A percentile compares a stretch with the other conserved stretches of the same genome.
Evolutionary conservation across 2,888 invertebrate genomes (phyloP).

Genomic region (Andrena praecox): DNA sequence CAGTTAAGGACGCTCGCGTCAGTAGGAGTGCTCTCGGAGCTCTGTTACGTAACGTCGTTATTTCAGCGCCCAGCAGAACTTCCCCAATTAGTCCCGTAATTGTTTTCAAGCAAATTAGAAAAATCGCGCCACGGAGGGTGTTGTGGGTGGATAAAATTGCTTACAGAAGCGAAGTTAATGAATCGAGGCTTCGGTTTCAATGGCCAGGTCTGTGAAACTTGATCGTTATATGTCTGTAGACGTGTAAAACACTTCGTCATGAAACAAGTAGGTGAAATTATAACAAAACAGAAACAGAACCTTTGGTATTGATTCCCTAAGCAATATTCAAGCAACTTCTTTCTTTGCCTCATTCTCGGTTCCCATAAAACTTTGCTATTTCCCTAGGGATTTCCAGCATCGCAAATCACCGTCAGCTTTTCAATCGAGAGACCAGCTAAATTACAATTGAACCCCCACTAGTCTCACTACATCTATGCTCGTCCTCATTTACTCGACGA

Average conservation of each 20-base stretch:
- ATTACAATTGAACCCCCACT: slow-evolving; percentile 5
- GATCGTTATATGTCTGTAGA: too few relatives aligned
- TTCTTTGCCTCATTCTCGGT: too few relatives aligned
- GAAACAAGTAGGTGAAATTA: neutral
- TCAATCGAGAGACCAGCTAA: neutral
- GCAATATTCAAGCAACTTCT: too few relatives aligned
- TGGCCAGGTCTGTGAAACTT: too few relatives aligned
- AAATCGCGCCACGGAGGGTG: neutral
- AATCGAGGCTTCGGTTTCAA: neutral
- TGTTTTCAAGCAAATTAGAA: slow-evolving; percentile 8
- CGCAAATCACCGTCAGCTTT: neutral
- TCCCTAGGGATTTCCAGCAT: neutral
- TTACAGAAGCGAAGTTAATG: neutral
- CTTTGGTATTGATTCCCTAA: too few relatives aligned
- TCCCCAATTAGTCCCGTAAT: slow-evolving; percentile 18
- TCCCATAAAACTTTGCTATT: neutral
- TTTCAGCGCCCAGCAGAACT: slow-evolving; percentile 4
- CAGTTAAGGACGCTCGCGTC: slow-evolving; percentile 1
- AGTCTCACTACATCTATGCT: neutral
- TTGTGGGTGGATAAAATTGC: neutral
- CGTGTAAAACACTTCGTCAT: too few relatives aligned
- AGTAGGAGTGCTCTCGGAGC: neutral
- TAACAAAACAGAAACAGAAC: too few relatives aligned
- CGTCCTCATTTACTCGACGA: slow-evolving; percentile 33
- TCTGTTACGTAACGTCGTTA: slow-evolving; percentile 18